Base-by-base conservation (phyloP, 2,888 invertebrate genomes). In the Galeopsomyia nigrocyanea region DNA sequence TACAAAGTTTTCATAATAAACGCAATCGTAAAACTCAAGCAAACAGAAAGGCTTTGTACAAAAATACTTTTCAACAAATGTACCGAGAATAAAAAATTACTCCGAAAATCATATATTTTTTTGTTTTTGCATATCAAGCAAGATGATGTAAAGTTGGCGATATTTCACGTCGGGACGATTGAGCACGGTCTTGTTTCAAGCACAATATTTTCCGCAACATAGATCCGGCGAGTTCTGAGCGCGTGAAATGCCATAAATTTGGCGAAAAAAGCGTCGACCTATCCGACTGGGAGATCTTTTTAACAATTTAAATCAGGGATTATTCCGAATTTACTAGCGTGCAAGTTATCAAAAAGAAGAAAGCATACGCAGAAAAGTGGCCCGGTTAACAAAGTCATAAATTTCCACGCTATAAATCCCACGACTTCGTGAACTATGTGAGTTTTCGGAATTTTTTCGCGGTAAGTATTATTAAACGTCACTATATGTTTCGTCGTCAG, bases 261-360 rank as follows among this genome's bases (percentile, higher is more conserved):
- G 19, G 3, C 53, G 19, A 21, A 55, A 55, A n/a, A 22, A 55
- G 49, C 46, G 65, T n/a, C n/a, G 56, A 46, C 56, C 22, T 47
- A 55, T 49, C 47, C 16, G 7, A 39, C 26, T n/a, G 19, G n/a
- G 56, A 46, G 49, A 47, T 57, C 57, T 49, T 56, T 49, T 57
- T 57, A 57, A 66, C 56, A 66, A 66, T 66, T 57, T n/a, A 66
- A 66, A 66, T 66, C 31, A n/a, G 26, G 56, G 57, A 66, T 62
- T 50, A 50, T 49, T 21, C 49, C 16, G 49, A 46, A 47, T 61
- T 61, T 47, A 61, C 22, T 16, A 19, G 13, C 9, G 16, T 46
- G 39, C 46, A 46, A 17, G 19, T 60, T 10, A 46, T 10, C 19
- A 1, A 39, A 39, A 39, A 39, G 39, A 39, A 39, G 39, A 10